Evolutionary conservation across 1,140 invertebrate species (phyloP), one percentile per base, ranked within the genome.

Genomic region (Nebria ingens): DNA sequence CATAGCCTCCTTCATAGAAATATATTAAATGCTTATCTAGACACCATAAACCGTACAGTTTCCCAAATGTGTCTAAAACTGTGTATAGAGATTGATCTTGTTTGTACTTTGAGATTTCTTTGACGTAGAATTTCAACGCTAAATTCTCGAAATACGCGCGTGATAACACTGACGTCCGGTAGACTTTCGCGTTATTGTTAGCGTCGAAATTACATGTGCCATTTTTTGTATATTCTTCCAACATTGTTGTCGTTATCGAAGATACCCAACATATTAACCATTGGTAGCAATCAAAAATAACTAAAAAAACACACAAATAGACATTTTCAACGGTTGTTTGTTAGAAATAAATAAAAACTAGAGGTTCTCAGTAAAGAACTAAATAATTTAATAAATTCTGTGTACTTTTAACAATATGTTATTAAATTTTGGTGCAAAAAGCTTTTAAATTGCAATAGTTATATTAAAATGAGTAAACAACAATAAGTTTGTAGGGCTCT

Each of bases 181-280:
- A 93, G 15, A 91, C 83, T 76, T 97, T 93, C 1, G 81, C 82
- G 64, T 91, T 82, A 69, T 89, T 90, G 65, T 82, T 79, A 0
- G 85, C 83, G 6, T 76, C 76, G 64, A 94, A 94, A 34, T 77
- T 73, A 65, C 84, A 79, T 9, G 77, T 73, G 1, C 83, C 83
- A 19, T 71, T 65, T 11, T 70, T 65, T 56, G 73, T 58, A 56
- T 83, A 65, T 2, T 74, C 53, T 58, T 83, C 68, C 22, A 87
- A 72, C 59, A 80, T 80, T 11, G 75, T 63, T 22, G 80, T 68
- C 0, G 87, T 89, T 51, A 79, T 75, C 51, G 83, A 70, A 19
- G 91, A 65, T 2, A 93, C 73, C 66, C 85, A 85, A 62, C 86
- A 88, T 13, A 92, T 73, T 11, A 97, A 73, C 91, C 92, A 96